A percentile compares a stretch with the other conserved stretches of the same genome.
These are phyloP conservation scores for Pionites leucogaster DNA, from an alignment of 2,113 vertebrate species.

Conservation along the genomic window DNA sequence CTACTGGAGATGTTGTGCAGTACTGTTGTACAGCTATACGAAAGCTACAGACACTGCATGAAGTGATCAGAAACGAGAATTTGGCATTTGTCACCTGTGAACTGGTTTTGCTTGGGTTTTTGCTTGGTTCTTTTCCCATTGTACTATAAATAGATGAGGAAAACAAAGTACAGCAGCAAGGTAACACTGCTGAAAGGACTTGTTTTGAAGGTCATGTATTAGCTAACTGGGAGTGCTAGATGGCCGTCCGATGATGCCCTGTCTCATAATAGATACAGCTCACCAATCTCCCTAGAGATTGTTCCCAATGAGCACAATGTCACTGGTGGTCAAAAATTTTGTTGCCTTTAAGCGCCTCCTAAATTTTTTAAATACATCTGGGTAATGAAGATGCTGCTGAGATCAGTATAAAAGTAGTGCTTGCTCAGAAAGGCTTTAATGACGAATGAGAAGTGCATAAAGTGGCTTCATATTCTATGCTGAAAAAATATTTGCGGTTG, in stretches of 20 bases:
- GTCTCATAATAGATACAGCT: neutral
- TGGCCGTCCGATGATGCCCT: neutral
- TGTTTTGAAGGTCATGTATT: slow-evolving; percentile 35
- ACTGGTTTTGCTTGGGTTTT: neutral
- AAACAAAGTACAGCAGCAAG: neutral
- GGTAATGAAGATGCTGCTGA: neutral
- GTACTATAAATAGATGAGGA: neutral
- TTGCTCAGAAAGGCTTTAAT: neutral
- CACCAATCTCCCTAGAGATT: neutral
- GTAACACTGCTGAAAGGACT: neutral
- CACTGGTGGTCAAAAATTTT: neutral
- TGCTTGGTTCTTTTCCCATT: neutral
- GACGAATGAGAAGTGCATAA: neutral
- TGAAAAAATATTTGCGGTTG: neutral
- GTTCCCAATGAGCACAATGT: neutral
- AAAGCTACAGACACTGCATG: neutral
- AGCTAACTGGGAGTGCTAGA: neutral
- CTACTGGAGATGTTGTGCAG: neutral
- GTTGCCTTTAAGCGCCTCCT: neutral
- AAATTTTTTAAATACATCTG: neutral
- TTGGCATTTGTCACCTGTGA: neutral
- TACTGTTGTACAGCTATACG: neutral
- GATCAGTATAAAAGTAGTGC: neutral
- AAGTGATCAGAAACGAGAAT: neutral
- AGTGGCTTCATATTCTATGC: accelerated